A percentile compares a stretch with the other conserved stretches of the same genome.
Evolutionary conservation across 1,140 invertebrate species (phyloP).

Genomic region (Atta texana): DNA sequence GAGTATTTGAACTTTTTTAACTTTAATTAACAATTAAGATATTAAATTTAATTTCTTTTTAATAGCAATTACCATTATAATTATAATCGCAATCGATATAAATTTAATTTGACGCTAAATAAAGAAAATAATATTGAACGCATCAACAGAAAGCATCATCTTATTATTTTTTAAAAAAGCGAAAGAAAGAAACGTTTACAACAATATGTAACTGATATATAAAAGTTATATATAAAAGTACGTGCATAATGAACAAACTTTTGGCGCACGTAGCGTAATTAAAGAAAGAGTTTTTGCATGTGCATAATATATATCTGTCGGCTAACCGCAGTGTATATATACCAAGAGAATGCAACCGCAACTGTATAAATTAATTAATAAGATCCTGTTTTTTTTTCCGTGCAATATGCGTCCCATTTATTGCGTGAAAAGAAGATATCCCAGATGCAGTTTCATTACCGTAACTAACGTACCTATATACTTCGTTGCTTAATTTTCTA

Average conservation of each 20-base stretch:
- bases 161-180: not conserved
- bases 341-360: not conserved
- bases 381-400: not conserved
- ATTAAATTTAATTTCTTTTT: not conserved
- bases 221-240: too few species aligned
- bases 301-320: not conserved
- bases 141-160: not conserved
- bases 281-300: conserved; percentile 4
- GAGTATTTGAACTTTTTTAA: not conserved
- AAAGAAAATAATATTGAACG: not conserved
- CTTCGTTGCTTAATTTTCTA: conserved; percentile 18
- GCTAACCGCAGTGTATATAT: not conserved
- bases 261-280: conserved; percentile 16
- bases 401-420: not conserved
- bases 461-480: not conserved
- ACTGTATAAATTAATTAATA: conserved; percentile 31
- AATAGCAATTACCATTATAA: not conserved
- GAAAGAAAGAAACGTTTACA: not conserved
- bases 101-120: not conserved
- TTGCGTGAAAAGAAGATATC: conserved; percentile 31
- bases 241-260: conserved; percentile 15
- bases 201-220: not conserved
- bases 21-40: not conserved
- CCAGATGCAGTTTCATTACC: conserved; percentile 36
- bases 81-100: not conserved